Conservation (phyloP, 2,113 vertebrate genomes). For the Probosciger aterrimus region DNA sequence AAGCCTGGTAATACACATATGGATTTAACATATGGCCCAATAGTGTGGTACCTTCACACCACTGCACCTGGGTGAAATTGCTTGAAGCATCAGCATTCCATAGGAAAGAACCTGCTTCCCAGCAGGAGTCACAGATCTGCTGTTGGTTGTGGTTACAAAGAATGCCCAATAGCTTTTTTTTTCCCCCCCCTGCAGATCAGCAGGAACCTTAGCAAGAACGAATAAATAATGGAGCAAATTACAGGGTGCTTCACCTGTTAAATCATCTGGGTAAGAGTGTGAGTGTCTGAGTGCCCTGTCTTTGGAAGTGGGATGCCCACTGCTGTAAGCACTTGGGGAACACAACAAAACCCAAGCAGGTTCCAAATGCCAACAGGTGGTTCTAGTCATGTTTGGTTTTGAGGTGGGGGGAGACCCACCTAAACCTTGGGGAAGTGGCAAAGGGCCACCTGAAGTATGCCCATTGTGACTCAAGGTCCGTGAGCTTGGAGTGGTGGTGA, state of each 20-base stretch:
- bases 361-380: neutral
- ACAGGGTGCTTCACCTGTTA: neutral
- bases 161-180: neutral
- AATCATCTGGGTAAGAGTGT: neutral
- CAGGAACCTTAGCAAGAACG: neutral
- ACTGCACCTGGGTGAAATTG: neutral
- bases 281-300: neutral
- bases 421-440: neutral
- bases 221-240: neutral
- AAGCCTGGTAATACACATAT: neutral
- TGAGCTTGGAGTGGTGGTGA: neutral
- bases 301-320: neutral
- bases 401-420: neutral
- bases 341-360: neutral
- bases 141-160: neutral
- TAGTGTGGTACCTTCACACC: neutral
- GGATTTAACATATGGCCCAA: neutral
- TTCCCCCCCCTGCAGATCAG: neutral
- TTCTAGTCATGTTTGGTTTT: neutral
- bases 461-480: no score
- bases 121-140: neutral
- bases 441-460: neutral
- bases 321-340: neutral
- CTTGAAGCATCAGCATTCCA: neutral
- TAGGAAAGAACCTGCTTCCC: neutral